A percentile compares a stretch with the other conserved stretches of the same genome.
Conservation (phyloP, 2,888 invertebrate genomes). For the Torymus aiolomorphi region DNA sequence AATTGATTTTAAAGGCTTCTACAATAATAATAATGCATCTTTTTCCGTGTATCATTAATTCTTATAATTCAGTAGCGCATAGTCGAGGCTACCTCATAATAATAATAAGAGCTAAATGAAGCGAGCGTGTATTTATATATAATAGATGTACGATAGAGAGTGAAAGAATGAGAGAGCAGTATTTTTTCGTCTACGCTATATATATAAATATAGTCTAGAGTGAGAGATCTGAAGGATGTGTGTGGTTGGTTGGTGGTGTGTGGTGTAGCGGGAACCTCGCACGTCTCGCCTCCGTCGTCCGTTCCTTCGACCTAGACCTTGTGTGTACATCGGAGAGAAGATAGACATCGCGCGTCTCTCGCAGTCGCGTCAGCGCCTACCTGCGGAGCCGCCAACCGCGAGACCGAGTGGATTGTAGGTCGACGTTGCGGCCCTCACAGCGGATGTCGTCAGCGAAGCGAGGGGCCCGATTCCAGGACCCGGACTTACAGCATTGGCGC, state of each 20-base stretch:
- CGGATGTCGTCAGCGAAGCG: slow-evolving; percentile 73
- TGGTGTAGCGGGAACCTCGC: slow-evolving; percentile 73
- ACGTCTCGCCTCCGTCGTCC: slow-evolving; percentile 71
- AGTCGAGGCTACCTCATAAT: slow-evolving; percentile 25
- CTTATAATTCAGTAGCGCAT: slow-evolving; percentile 15
- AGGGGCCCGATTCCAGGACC: slow-evolving; percentile 73
- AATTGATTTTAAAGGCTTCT: slow-evolving; percentile 56
- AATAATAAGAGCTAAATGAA: slow-evolving; percentile 41
- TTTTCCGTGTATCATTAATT: slow-evolving; percentile 38
- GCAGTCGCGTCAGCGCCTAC: slow-evolving; percentile 77
- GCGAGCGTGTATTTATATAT: slow-evolving; percentile 17
- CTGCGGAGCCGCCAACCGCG: slow-evolving; percentile 86
- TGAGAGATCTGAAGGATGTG: slow-evolving; percentile 60
- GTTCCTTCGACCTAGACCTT: slow-evolving; percentile 32
- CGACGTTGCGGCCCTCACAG: slow-evolving; percentile 76
- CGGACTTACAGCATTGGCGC: slow-evolving; percentile 79
- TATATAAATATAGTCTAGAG: too few relatives aligned
- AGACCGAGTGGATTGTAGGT: slow-evolving; percentile 93
- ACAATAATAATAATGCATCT: slow-evolving; percentile 36
- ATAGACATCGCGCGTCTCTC: slow-evolving; percentile 25
- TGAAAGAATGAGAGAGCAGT: slow-evolving; percentile 52
- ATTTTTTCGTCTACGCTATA: slow-evolving; percentile 13
- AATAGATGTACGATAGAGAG: slow-evolving; percentile 44
- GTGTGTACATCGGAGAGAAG: slow-evolving; percentile 2
- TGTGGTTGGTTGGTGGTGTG: too few relatives aligned